These are phyloP conservation scores for Episyrphus balteatus DNA, from an alignment of 1,140 invertebrate genomes.

Conservation along the genomic window DNA sequence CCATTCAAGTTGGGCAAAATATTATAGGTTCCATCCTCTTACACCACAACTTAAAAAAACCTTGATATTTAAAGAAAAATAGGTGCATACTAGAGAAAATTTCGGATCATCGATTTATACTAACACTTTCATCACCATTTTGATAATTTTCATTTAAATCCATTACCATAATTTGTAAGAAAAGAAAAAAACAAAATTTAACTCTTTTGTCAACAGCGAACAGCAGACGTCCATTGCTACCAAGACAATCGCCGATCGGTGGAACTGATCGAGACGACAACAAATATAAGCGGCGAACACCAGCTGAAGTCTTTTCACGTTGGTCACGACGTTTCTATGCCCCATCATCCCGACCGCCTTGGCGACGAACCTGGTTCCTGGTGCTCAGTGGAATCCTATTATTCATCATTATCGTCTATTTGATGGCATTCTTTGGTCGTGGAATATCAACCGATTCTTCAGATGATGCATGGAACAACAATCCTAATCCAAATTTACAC, in stretches of 20 bases:
- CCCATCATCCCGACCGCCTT: slow-evolving; percentile 33
- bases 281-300: slow-evolving; percentile 33
- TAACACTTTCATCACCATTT: too few species aligned
- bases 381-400: slow-evolving; percentile 24
- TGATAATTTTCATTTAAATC: too few species aligned
- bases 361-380: slow-evolving; percentile 34
- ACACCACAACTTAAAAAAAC: too few species aligned
- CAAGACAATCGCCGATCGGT: slow-evolving; percentile 31
- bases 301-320: slow-evolving; percentile 32
- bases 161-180: too few species aligned
- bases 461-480: slow-evolving; percentile 27
- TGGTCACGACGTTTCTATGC: slow-evolving; percentile 36
- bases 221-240: slow-evolving; percentile 26
- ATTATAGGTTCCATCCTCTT: too few species aligned
- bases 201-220: slow-evolving; percentile 13
- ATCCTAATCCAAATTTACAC: slow-evolving; percentile 32
- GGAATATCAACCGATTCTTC: slow-evolving; percentile 14
- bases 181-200: too few species aligned
- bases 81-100: too few species aligned
- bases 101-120: too few species aligned
- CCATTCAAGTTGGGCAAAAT: too few species aligned
- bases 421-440: slow-evolving; percentile 31
- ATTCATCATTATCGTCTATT: slow-evolving; percentile 28
- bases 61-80: too few species aligned
- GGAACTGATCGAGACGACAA: slow-evolving; percentile 34